Evolutionary conservation across 53 echinoderm and acorn worm genomes (phyloP), one percentile per base, ranked within the genome.

Genomic region (Stichopus horrens): DNA sequence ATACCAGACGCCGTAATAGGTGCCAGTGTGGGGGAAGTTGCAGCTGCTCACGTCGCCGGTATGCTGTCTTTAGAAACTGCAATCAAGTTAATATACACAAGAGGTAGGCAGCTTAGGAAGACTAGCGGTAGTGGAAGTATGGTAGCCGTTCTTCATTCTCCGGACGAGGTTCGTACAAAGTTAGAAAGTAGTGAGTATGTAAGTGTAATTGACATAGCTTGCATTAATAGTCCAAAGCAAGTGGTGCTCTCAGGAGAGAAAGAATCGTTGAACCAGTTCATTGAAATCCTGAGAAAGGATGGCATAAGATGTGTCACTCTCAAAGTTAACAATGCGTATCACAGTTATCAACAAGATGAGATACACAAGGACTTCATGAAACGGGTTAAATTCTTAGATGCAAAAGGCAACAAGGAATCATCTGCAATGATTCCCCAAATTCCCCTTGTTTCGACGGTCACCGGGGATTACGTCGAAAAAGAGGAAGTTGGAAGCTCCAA

Each of bases 261-360:
- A 75, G 94, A 93, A 55, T 96, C 96, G 0, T 79, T 98, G 4
- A 79, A 87, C 20, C 84, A 90, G 19, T 98, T 98, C 73, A 88
- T 93, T 8, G 93, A 95, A 23, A 88, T 68, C 52, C 90, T 98
- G 18, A 89, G 91, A 74, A 86, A 91, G 55, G 99, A 98, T 55
- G 94, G 94, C 20, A 92, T 98, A 23, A 75, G 94, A 55, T 95
- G 95, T 76, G 90, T 96, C 6, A 88, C 89, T 11, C 92, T 98
- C 11, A 96, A 96, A 88, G 99, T 98, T 20, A 87, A 92, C 13
- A 98, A 98, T 75, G 99, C 99, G 6, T 98, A 91, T 90, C 99
- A 98, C 86, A 98, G 99, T 83, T 96, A 98, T 73, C 99, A 98
- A 59, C 99, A 98, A 68, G 96, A 98, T 19, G 96, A 93, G 18